These are phyloP conservation scores for Larimichthys polyactis DNA, from an alignment of 2,113 vertebrate genomes.

Conservation along the genomic window DNA sequence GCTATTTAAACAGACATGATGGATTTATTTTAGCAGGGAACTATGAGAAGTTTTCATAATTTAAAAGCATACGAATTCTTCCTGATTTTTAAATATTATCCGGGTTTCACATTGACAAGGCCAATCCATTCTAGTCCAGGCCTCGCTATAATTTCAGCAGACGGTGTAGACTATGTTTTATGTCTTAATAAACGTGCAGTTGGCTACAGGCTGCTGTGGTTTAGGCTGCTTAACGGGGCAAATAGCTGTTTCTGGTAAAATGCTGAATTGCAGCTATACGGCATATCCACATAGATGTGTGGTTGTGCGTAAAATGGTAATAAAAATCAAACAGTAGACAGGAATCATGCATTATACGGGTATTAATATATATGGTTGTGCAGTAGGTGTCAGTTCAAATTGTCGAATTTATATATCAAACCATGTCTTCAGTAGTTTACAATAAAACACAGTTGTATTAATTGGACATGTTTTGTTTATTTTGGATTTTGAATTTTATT, in stretches of 20 bases:
- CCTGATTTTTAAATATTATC: neutral
- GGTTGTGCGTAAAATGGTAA: constrained; percentile 35
- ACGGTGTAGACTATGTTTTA: constrained; percentile 32
- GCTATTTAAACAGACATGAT: neutral
- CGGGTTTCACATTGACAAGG: constrained; percentile 1
- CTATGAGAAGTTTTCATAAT: neutral
- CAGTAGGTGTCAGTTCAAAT: neutral
- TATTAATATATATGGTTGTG: neutral
- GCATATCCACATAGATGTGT: neutral
- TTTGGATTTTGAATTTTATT: constrained; percentile 3
- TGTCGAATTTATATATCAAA: neutral
- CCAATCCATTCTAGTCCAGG: constrained; percentile 6
- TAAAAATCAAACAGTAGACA: neutral
- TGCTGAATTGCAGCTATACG: constrained; percentile 23
- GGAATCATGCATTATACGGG: neutral
- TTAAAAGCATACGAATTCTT: neutral
- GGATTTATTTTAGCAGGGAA: constrained; percentile 3
- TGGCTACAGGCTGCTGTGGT: constrained; percentile 25
- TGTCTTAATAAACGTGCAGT: constrained; percentile 58
- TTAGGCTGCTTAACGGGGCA: constrained; percentile 24
- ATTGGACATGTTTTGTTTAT: neutral
- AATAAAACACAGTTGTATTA: neutral
- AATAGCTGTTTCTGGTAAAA: constrained; percentile 41
- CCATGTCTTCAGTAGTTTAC: neutral
- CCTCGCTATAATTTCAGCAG: constrained; percentile 41